Evolutionary conservation across 1,140 invertebrate genomes (phyloP).

Genomic region (Cryptotermes secundus): DNA sequence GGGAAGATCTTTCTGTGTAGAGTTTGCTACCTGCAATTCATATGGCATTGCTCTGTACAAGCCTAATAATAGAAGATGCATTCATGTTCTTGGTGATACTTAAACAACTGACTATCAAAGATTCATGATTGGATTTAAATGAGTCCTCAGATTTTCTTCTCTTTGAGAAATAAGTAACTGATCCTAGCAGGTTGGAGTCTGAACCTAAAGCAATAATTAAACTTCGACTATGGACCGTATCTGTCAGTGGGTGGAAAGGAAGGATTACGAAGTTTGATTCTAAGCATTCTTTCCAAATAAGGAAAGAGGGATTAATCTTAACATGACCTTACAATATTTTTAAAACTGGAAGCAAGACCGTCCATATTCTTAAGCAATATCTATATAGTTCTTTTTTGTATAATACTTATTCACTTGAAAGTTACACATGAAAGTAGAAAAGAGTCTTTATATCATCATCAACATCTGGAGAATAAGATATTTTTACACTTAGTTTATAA

Average conservation of each 20-base stretch:
- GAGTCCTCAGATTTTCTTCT: not conserved
- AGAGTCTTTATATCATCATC: conserved; percentile 3
- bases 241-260: not conserved
- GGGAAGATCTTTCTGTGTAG: not conserved
- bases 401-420: not conserved
- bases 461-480: not conserved
- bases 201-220: not conserved
- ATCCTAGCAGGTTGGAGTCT: not conserved
- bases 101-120: not conserved
- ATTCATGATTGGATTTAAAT: too few relatives aligned
- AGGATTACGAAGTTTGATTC: not conserved
- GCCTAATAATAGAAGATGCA: not conserved
- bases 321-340: not conserved
- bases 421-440: not conserved
- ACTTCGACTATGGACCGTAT: not conserved
- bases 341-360: conserved; percentile 20
- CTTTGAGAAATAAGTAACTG: not conserved
- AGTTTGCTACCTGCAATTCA: not conserved
- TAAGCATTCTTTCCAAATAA: not conserved
- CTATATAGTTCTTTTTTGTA: conserved; percentile 18
- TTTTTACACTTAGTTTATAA: conserved; percentile 21
- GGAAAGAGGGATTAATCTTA: not conserved
- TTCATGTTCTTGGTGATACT: not conserved
- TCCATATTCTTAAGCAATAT: conserved; percentile 26
- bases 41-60: not conserved